Percentiles rank a stretch among this genome's conserved stretches.
These are phyloP conservation scores for Microtus richardsoni DNA, from an alignment of 2,113 vertebrate species.

Conservation along the genomic window DNA sequence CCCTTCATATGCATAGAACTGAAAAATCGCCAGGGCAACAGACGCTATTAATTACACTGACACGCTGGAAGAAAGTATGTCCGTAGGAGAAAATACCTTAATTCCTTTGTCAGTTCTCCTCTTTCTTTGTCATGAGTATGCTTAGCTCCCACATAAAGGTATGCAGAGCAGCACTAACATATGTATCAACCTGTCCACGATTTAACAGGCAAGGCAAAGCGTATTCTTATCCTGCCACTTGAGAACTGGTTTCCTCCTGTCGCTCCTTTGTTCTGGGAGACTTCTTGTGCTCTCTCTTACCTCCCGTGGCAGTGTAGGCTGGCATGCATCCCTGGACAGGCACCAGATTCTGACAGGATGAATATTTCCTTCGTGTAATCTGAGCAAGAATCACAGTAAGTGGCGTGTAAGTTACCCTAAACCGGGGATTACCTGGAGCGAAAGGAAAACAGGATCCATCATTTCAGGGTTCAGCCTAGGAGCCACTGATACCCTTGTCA, in stretches of 20 bases:
- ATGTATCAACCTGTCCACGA: constrained; percentile 48
- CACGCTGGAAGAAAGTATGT: constrained; percentile 32
- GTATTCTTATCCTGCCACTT: constrained; percentile 17
- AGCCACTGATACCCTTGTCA: background rate
- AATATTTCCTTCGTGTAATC: constrained; percentile 66
- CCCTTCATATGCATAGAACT: constrained; percentile 25
- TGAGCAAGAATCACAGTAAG: constrained; percentile 54
- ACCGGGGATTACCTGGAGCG: constrained; percentile 49
- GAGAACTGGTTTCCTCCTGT: constrained; percentile 57
- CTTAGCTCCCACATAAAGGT: constrained; percentile 57
- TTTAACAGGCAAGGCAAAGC: constrained; percentile 58
- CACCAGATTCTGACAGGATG: constrained; percentile 47
- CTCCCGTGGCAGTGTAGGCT: constrained; percentile 42
- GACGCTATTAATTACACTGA: constrained; percentile 64
- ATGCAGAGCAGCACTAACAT: constrained; percentile 54
- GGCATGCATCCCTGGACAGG: constrained; percentile 52
- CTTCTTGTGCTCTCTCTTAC: constrained; percentile 15
- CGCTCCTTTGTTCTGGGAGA: constrained; percentile 68
- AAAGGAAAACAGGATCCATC: constrained; percentile 52
- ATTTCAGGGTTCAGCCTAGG: constrained; percentile 41
- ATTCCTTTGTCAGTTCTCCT: constrained; percentile 72
- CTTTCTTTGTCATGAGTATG: constrained; percentile 59
- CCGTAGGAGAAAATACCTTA: constrained; percentile 62
- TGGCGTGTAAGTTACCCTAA: constrained; percentile 37
- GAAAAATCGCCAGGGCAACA: constrained; percentile 60